Conservation (phyloP, 2,113 vertebrate species). For the Abramis brama region DNA sequence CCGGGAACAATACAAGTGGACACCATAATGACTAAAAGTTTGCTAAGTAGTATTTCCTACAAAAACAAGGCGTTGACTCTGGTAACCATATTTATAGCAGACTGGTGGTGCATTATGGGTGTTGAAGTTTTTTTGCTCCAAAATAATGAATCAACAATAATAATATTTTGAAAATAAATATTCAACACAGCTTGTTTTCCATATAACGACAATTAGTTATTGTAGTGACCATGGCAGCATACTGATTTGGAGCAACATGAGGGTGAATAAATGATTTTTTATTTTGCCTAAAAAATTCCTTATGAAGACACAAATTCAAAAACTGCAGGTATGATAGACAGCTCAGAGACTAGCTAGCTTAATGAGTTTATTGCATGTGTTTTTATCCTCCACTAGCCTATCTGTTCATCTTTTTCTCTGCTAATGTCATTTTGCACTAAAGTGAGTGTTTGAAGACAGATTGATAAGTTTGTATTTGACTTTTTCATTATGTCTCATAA, state of each 20-base stretch:
- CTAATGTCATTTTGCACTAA: constrained; percentile 2
- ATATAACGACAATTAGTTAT: not conserved
- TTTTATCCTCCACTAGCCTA: not conserved
- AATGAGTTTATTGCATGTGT: not conserved
- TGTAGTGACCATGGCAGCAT: not conserved
- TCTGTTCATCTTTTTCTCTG: constrained; percentile 22
- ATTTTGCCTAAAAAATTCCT: not conserved
- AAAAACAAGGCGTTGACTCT: too few relatives aligned
- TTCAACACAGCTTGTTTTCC: not conserved
- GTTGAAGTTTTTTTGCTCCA: not conserved
- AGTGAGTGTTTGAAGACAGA: constrained; percentile 15
- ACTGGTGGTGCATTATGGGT: too few relatives aligned
- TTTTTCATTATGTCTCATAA: constrained; percentile 49
- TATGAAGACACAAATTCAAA: not conserved
- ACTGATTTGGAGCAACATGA: not conserved
- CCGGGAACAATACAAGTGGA: too few relatives aligned
- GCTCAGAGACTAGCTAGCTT: not conserved
- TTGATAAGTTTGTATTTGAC: not conserved
- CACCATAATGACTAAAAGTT: too few relatives aligned
- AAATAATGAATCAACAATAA: too few relatives aligned
- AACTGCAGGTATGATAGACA: not conserved
- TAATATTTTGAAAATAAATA: not conserved
- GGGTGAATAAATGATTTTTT: not conserved
- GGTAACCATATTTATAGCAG: too few relatives aligned
- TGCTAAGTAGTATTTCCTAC: too few relatives aligned